Evolutionary conservation across 1,140 invertebrate genomes (phyloP).

Genomic region (Dinoponera quadriceps): DNA sequence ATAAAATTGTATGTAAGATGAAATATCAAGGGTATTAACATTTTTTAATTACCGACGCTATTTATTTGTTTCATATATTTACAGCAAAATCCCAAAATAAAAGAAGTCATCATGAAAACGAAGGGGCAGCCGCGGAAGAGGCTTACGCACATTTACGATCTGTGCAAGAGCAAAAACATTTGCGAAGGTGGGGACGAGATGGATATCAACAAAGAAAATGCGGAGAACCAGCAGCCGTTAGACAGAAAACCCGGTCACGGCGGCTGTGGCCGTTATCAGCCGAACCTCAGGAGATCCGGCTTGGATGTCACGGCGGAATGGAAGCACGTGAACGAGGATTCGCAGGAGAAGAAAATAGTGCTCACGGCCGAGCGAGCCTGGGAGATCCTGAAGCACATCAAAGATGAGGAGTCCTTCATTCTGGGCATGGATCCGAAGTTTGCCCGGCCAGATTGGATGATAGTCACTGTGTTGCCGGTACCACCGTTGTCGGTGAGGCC

Average conservation of each 20-base stretch:
- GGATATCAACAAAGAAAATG: conserved; percentile 93
- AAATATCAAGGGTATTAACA: conserved; percentile 1
- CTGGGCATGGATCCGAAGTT: conserved; percentile 98
- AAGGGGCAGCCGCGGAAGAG: conserved; percentile 98
- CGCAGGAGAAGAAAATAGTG: conserved; percentile 97
- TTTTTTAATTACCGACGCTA: background rate
- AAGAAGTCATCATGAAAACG: conserved; percentile 98
- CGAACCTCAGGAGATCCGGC: conserved; percentile 94
- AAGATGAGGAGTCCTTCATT: conserved; percentile 98
- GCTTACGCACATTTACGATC: conserved; percentile 97
- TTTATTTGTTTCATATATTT: conserved; percentile 71
- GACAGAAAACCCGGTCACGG: conserved; percentile 94
- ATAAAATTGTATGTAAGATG: background rate
- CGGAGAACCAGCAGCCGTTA: conserved; percentile 83
- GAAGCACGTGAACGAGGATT: conserved; percentile 99
- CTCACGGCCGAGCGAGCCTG: conserved; percentile 97
- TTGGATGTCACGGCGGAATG: conserved; percentile 98
- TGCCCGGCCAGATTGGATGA: conserved; percentile 99
- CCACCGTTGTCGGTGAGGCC: conserved; percentile 97
- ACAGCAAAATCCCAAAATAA: conserved; percentile 97
- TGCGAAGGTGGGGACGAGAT: conserved; percentile 99
- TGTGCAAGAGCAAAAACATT: conserved; percentile 99
- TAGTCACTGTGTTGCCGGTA: conserved; percentile 98
- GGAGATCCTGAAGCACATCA: conserved; percentile 98
- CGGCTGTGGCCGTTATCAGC: conserved; percentile 99